Evolutionary conservation across 1,140 invertebrate species (phyloP), one percentile per base, ranked within the genome.

Genomic region (Trachymyrmex septentrionalis): DNA sequence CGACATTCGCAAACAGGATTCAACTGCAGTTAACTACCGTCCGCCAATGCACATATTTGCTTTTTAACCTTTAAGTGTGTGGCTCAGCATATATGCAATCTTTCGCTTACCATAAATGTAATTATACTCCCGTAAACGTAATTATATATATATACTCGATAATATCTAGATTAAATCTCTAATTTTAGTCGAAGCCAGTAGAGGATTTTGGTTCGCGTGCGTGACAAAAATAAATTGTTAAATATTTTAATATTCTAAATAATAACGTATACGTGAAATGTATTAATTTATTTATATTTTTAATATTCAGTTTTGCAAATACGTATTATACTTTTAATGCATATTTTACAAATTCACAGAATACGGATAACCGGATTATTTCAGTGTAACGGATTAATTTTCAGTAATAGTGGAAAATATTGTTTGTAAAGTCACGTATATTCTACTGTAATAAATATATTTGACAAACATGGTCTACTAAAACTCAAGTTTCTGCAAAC

Each of bases 21-120:
- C 55, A 48, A 61, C 53, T 73, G 80, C 38, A 61, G 24, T 63
- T 73, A 75, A 84, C 19, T 53, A 59, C 34, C 34, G 12, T 21
- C 38, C 67, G 38, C 53, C 21, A 53, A n/a, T 16, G 53, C 67
- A 84, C 38, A 84, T 50, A 61, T 84, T 84, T 75, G 55, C 55
- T 75, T 27, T 84, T 84, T 84, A 73, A 75, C 38, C 69, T 44
- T 63, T 84, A 84, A 84, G 27, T 63, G 80, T 57, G 69, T 21
- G 7, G 67, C 53, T 27, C 19, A 10, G 78, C 53, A 71, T 27
- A 55, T 55, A 27, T 55, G 24, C 53, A 50, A 50, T 75, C 80
- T 84, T 63, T 75, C 78, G 50, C 66, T 59, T 57, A 38, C 19
- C 57, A n/a, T 9, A 73, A 73, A 61, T 75, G 55, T 84, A 84